Evolutionary conservation across 2,113 vertebrate genomes (phyloP).

Genomic region (Peromyscus leucopus): DNA sequence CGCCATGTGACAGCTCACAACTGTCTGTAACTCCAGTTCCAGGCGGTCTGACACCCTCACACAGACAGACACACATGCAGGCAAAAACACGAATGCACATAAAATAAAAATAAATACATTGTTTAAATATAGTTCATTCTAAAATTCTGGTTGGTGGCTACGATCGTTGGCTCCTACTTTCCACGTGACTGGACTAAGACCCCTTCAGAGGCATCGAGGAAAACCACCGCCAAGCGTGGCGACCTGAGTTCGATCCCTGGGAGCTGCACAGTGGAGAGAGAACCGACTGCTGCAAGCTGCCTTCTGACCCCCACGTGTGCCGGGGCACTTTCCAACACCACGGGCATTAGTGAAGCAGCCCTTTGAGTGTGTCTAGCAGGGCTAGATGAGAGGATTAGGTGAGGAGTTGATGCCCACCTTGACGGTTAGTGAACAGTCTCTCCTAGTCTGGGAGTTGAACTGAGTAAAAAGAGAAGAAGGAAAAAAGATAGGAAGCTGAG

Average conservation of each 20-base stretch:
- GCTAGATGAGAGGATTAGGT: no score
- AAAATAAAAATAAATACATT: background rate
- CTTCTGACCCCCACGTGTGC: no score
- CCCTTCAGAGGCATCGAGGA: background rate
- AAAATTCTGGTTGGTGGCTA: background rate
- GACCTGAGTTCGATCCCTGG: background rate
- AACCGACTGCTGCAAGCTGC: background rate
- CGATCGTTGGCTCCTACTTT: background rate
- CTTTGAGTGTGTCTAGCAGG: background rate
- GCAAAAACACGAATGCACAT: background rate
- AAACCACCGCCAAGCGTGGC: background rate
- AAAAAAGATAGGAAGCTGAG: background rate
- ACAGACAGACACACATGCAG: background rate
- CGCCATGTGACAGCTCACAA: background rate
- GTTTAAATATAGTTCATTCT: background rate
- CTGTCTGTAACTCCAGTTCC: background rate
- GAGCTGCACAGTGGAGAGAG: background rate
- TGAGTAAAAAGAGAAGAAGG: background rate
- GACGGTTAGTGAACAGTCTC: background rate
- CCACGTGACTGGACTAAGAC: background rate
- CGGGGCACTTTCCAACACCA: accelerated
- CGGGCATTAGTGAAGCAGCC: background rate
- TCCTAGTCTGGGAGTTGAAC: background rate
- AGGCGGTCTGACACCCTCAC: background rate
- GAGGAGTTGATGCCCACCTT: background rate